Evolutionary conservation across 2,113 vertebrate species (phyloP).

Genomic region (Actinemys pallida): DNA sequence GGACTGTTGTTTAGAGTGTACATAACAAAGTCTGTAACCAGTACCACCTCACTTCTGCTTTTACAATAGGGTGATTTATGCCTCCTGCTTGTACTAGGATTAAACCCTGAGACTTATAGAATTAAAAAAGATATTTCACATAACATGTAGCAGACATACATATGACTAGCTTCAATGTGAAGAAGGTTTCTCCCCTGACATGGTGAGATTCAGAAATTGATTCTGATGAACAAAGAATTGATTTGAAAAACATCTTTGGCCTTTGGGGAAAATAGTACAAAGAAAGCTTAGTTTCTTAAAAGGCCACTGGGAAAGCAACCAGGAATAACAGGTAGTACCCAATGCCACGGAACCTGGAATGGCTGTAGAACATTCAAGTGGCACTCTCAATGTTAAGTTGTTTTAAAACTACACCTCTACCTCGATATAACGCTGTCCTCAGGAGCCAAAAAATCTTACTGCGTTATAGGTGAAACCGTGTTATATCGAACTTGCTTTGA

Average conservation of each 20-base stretch:
- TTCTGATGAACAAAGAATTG: constrained; percentile 64
- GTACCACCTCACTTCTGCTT: constrained; percentile 12
- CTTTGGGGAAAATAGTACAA: constrained; percentile 25
- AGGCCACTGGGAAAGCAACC: constrained; percentile 37
- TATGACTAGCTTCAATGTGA: neutral
- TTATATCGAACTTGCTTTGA: too few species aligned
- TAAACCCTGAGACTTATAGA: constrained; percentile 51
- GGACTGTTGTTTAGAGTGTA: constrained; percentile 16
- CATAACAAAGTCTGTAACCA: constrained; percentile 24
- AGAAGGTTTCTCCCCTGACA: constrained; percentile 54
- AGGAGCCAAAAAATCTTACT: too few species aligned
- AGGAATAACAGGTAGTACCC: constrained; percentile 8
- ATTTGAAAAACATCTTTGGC: constrained; percentile 57
- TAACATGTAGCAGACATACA: neutral
- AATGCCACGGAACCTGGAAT: constrained; percentile 31
- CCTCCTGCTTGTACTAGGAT: constrained; percentile 21
- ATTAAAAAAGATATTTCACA: constrained; percentile 53
- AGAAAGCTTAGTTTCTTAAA: constrained; percentile 55
- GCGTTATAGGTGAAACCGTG: too few species aligned
- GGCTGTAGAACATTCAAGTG: neutral
- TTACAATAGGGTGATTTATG: constrained; percentile 12
- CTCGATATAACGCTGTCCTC: too few species aligned
- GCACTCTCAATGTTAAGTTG: constrained; percentile 3
- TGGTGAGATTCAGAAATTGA: constrained; percentile 66
- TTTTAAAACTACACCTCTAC: neutral